Base-by-base conservation (phyloP, 2,797 vertebrate species). In the Acanthornis magna region DNA sequence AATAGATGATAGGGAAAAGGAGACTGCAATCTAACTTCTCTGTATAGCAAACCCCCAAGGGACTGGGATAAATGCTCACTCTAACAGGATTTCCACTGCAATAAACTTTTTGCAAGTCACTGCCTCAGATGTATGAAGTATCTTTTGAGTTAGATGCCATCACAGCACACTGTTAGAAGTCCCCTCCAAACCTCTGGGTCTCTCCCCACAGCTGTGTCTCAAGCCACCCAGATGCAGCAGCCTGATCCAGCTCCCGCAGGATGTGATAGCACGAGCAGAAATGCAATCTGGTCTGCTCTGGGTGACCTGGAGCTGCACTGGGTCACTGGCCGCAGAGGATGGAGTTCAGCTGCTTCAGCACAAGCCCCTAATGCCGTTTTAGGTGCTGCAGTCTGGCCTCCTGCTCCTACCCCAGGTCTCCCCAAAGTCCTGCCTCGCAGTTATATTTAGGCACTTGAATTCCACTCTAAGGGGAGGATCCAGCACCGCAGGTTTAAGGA, bases 11-110 rank as follows among this genome's bases (percentile, higher is more conserved):
- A 91, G 48, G 36, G 36, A 48, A 84, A 84, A 79, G 32, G 13
- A 75, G 57, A 76, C 62, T 57, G 83, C 48, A 86, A 13, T 79
- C 73, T 72, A 78, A 84, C 36, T 73, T 84, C 40, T 60, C 51
- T 48, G 13, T 48, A 38, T 5, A 75, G 63, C 40, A 91, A 74
- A 40, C 11, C 40, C 51, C 62, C 4, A 1, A 48, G 73, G 63
- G 83, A 60, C 80, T 53, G 58, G n/a, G 32, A 60, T 50, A 84
- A 73, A 91, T 26, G 40, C 30, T 79, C 51, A 12, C 27, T 86
- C 66, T 62, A 73, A 88, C 58, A 51, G 62, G 30, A 63, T 91
- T 86, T 93, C 82, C 51, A 88, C 48, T 48, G 66, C 40, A 95
- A 93, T 60, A 70, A 86, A 76, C 15, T 45, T 90, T 75, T 53